These are phyloP conservation scores for Cynopterus brachyotis DNA, from an alignment of 2,113 vertebrate genomes.

Conservation along the genomic window DNA sequence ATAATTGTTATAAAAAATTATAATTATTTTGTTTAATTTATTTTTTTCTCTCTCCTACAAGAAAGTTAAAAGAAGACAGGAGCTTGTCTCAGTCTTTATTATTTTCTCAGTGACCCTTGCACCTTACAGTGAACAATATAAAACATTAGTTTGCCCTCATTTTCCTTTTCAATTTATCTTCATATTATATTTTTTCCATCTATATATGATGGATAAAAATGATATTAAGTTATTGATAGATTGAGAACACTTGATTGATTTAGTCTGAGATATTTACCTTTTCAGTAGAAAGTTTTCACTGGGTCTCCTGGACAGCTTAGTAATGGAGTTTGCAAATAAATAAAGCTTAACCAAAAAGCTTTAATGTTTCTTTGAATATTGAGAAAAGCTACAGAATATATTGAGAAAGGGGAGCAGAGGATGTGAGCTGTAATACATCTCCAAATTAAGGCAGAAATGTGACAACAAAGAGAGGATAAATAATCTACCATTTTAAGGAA, in stretches of 20 bases:
- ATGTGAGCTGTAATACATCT: conserved; percentile 27
- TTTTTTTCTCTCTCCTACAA: background rate
- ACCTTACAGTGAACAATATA: conserved; percentile 62
- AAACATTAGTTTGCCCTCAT: conserved; percentile 79
- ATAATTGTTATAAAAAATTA: too few species aligned
- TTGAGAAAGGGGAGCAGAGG: background rate
- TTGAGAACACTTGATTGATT: background rate
- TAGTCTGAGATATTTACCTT: conserved; percentile 6
- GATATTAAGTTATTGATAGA: background rate
- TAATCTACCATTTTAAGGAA: conserved; percentile 19
- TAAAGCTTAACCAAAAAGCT: background rate
- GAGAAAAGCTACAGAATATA: conserved; percentile 16
- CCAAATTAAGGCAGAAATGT: background rate
- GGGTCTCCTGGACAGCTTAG: background rate
- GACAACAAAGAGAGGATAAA: background rate
- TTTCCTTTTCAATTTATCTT: conserved; percentile 69
- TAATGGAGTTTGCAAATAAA: conserved; percentile 20
- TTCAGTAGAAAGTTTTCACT: background rate
- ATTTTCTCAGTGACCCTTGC: background rate
- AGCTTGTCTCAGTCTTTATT: background rate
- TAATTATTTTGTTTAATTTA: background rate
- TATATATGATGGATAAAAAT: conserved; percentile 67
- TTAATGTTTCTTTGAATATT: conserved; percentile 5
- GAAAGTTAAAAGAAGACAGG: background rate
- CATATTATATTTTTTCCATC: conserved; percentile 50